Conservation (phyloP, 2,888 invertebrate genomes). For the Dasypogon diadema region DNA sequence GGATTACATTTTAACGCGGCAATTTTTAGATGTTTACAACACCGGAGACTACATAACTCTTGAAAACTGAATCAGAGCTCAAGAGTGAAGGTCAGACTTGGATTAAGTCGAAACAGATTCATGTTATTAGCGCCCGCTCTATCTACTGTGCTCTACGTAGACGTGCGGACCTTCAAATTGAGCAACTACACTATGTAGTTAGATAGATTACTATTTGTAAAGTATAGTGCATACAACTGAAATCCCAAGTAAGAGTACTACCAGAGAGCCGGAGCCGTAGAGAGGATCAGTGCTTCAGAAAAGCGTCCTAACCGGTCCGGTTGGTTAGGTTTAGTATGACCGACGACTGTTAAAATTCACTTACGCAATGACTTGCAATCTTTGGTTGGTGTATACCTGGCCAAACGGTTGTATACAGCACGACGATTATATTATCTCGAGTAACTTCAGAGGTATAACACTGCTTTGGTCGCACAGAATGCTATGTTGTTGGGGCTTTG, state of each 20-base stretch:
- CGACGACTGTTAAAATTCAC: slow-evolving; percentile 20
- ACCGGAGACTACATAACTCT: background rate
- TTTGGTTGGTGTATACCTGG: background rate
- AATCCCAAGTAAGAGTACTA: background rate
- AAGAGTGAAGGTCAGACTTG: slow-evolving; percentile 33
- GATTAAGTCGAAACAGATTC: background rate
- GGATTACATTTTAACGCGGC: background rate
- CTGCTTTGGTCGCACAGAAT: background rate
- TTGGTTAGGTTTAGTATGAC: background rate
- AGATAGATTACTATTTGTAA: background rate
- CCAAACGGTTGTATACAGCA: too few relatives aligned
- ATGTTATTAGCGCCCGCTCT: background rate
- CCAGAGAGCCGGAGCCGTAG: background rate
- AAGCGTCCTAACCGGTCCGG: background rate
- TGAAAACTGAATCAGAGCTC: slow-evolving; percentile 26
- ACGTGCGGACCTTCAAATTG: slow-evolving; percentile 41
- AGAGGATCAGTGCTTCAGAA: background rate
- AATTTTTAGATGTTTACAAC: background rate
- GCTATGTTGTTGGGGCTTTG: slow-evolving; percentile 6
- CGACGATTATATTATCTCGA: too few relatives aligned
- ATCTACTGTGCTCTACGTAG: background rate
- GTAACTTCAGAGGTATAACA: too few relatives aligned
- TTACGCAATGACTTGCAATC: slow-evolving; percentile 41
- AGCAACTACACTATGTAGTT: background rate
- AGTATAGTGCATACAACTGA: background rate